Evolutionary conservation across 2,113 vertebrate genomes (phyloP).

Genomic region (Percopsis transmontana): DNA sequence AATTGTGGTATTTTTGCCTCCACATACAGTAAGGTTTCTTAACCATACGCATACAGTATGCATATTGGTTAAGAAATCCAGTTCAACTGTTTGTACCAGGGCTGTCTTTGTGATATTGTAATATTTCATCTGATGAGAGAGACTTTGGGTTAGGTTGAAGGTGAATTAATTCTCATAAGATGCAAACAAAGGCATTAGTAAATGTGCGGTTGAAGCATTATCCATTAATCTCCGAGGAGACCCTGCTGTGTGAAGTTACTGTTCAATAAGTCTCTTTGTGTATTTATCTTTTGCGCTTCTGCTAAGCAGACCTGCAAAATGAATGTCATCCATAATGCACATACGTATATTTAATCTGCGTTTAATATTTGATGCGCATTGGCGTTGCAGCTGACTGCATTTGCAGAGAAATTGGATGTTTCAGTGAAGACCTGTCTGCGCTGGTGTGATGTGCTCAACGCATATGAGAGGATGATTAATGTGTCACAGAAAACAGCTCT

Average conservation of each 20-base stretch:
- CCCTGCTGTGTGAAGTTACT: neutral
- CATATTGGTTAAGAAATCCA: too few species aligned
- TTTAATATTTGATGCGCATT: slow-evolving; percentile 7
- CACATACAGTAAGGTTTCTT: too few species aligned
- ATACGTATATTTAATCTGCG: neutral
- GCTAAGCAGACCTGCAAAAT: neutral
- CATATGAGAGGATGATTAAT: too few species aligned
- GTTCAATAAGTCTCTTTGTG: neutral
- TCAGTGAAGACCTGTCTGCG: neutral
- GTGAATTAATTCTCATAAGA: neutral
- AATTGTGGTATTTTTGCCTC: too few species aligned
- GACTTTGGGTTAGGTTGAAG: neutral
- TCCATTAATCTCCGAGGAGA: neutral
- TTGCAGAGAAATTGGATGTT: neutral
- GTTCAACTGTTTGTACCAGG: too few species aligned
- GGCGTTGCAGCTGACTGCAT: neutral
- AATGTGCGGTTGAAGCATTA: neutral
- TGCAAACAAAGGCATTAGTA: too few species aligned
- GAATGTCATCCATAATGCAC: neutral
- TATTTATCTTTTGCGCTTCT: neutral
- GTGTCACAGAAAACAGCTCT: too few species aligned
- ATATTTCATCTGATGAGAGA: neutral
- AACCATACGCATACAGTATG: too few species aligned
- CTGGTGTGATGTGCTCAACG: neutral
- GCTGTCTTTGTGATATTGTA: too few species aligned